phyloP scores from a whole-genome alignment of 2,113 vertebrate genomes.

The Mesoclemmys tuberculata region DNA sequence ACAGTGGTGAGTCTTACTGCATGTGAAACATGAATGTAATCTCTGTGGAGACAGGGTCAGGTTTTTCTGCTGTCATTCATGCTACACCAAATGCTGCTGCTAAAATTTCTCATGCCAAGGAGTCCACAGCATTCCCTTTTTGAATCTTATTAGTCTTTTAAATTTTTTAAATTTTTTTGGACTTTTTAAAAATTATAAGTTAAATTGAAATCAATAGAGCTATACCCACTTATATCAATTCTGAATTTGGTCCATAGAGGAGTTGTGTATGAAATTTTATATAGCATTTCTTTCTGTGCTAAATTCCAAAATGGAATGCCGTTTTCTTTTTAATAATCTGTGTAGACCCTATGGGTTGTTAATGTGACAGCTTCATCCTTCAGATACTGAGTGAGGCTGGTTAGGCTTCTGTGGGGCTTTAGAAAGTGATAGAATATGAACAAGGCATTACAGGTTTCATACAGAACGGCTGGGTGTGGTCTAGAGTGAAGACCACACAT shows the following conservation, averaged over 20 bases:
- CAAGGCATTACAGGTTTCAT: background rate
- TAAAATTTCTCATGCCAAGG: background rate
- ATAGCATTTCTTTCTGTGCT: background rate
- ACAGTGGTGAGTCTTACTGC: background rate
- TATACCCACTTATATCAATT: background rate
- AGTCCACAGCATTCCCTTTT: background rate
- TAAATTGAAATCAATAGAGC: background rate
- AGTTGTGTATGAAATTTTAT: background rate
- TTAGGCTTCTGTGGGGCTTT: background rate
- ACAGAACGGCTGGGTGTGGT: background rate
- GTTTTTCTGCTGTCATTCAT: background rate
- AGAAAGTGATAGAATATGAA: background rate
- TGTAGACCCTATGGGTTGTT: background rate
- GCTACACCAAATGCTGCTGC: background rate
- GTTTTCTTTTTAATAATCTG: background rate
- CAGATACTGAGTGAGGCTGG: background rate
- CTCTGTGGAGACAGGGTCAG: background rate
- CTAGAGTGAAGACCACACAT: conserved; percentile 29
- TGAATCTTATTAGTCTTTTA: background rate
- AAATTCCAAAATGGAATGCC: background rate
- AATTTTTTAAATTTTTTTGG: background rate
- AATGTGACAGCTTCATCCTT: background rate
- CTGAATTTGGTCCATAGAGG: background rate
- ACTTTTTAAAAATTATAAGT: background rate
- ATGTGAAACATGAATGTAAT: background rate